These are phyloP conservation scores for Plodia interpunctella DNA, from an alignment of 1,140 invertebrate genomes.

Conservation along the genomic window DNA sequence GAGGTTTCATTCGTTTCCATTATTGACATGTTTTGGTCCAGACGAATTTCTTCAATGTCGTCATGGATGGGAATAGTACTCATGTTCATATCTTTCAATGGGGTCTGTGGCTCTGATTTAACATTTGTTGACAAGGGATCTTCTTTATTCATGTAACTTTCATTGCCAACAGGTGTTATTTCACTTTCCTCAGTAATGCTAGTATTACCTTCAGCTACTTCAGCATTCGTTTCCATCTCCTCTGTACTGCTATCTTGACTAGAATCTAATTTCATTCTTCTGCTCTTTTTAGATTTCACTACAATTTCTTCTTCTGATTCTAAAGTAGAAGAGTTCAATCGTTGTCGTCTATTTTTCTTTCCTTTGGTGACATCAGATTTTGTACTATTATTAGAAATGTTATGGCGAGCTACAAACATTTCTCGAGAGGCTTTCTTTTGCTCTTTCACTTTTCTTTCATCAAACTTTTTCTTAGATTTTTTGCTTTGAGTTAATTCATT, in stretches of 20 bases:
- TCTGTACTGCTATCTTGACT: slow-evolving; percentile 28
- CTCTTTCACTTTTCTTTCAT: slow-evolving; percentile 60
- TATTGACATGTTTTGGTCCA: slow-evolving; percentile 28
- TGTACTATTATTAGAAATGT: slow-evolving; percentile 49
- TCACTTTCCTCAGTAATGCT: slow-evolving; percentile 48
- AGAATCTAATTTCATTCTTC: slow-evolving; percentile 47
- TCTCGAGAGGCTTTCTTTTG: slow-evolving; percentile 65
- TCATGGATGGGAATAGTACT: slow-evolving; percentile 36
- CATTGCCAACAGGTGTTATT: slow-evolving; percentile 39
- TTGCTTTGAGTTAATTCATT: slow-evolving; percentile 62
- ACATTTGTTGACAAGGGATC: slow-evolving; percentile 41
- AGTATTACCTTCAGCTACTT: slow-evolving; percentile 27
- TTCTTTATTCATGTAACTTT: slow-evolving; percentile 25
- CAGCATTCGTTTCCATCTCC: neutral
- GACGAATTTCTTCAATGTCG: slow-evolving; percentile 30
- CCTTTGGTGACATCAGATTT: slow-evolving; percentile 35
- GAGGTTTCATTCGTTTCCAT: slow-evolving; percentile 23
- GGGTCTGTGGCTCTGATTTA: slow-evolving; percentile 53
- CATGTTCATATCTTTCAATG: slow-evolving; percentile 34
- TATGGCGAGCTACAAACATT: slow-evolving; percentile 65
- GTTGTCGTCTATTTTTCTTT: slow-evolving; percentile 36
- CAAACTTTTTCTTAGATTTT: slow-evolving; percentile 67
- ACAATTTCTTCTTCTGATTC: slow-evolving; percentile 41
- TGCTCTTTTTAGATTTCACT: slow-evolving; percentile 41
- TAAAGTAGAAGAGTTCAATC: slow-evolving; percentile 32